Evolutionary conservation across 2,888 invertebrate genomes (phyloP), one percentile per base, ranked within the genome.

Genomic region (Oligia latruncula): DNA sequence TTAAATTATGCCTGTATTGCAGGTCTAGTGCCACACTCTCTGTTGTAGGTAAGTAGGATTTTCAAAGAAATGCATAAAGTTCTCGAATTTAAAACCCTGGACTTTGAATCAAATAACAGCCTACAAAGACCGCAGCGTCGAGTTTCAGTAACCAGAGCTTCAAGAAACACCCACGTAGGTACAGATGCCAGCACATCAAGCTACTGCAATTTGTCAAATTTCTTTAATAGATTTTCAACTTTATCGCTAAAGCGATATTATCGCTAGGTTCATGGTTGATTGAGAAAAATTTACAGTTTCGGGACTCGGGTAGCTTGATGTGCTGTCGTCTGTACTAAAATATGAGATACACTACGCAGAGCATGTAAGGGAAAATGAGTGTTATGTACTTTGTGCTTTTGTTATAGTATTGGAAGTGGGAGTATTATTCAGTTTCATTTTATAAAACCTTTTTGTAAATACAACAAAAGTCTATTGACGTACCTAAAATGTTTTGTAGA

Each of bases 51-150:
- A 20, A 6, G 23, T 35, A n/a, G 46, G 15, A 29, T 40, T 68
- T 60, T 52, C 17, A 29, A 66, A 2, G 40, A 52, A 62, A 68
- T 17, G 8, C 8, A 79, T 52, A 20, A 62, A 60, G 23, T 62
- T 62, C 60, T 40, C 9, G 4, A 62, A 8, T 67, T 29, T 52
- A n/a, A 43, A 52, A 43, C 4, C 40, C 0, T 43, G 6, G 11
- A 43, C 40, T 60, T 49, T 67, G 3, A 58, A 46, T 40, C 1
- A 49, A 80, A 49, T 29, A 58, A 79, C 65, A 66, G 46, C 23
- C 46, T 60, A 49, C 58, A 15, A 67, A 75, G 52, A 81, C 81
- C 82, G 46, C 82, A 76, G 64, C 71, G 40, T 83, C 43, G 29
- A 55, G 68, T 81, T 75, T 46, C 68, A 68, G 40, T 75, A 40